Conservation (phyloP, 2,797 vertebrate species). For the Sebastiscus albofasciatus region DNA sequence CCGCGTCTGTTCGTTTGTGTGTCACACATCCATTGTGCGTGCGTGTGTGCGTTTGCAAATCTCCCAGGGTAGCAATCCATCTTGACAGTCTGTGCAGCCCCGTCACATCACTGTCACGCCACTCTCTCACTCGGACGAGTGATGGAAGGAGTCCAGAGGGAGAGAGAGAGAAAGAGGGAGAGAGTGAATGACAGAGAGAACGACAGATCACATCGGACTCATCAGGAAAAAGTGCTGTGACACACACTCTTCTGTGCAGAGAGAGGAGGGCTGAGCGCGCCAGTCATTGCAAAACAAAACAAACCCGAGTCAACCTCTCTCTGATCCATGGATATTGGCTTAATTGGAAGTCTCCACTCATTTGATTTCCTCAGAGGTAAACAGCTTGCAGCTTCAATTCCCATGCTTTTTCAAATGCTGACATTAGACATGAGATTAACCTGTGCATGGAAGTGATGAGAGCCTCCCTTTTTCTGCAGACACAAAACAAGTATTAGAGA, state of each 20-base stretch:
- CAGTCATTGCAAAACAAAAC: slow-evolving; percentile 48
- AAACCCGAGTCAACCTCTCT: slow-evolving; percentile 45
- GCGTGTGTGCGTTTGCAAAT: slow-evolving; percentile 40
- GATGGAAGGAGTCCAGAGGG: slow-evolving; percentile 74
- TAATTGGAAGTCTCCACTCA: slow-evolving; percentile 56
- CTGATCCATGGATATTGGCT: slow-evolving; percentile 44
- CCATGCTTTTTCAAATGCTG: slow-evolving; percentile 17
- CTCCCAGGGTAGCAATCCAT: slow-evolving; percentile 76
- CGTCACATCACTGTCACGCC: slow-evolving; percentile 81
- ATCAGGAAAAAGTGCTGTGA: slow-evolving; percentile 72
- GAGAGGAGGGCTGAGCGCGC: slow-evolving; percentile 24
- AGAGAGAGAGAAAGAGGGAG: slow-evolving; percentile 57
- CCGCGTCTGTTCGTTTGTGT: slow-evolving; percentile 51
- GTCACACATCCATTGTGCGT: slow-evolving; percentile 31
- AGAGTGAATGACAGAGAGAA: slow-evolving; percentile 63
- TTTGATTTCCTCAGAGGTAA: slow-evolving; percentile 56
- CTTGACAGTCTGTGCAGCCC: slow-evolving; percentile 79
- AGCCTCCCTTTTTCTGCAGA: slow-evolving; percentile 9
- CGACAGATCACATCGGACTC: slow-evolving; percentile 71
- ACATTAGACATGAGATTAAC: slow-evolving; percentile 45
- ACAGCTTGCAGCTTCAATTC: slow-evolving; percentile 40
- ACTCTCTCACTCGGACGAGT: slow-evolving; percentile 67
- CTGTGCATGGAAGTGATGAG: slow-evolving; percentile 23
- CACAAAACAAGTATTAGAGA: slow-evolving; percentile 3
- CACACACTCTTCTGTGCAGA: slow-evolving; percentile 54